These are phyloP conservation scores for Ambastaia sidthimunki DNA, from an alignment of 2,797 vertebrate species.

Conservation along the genomic window DNA sequence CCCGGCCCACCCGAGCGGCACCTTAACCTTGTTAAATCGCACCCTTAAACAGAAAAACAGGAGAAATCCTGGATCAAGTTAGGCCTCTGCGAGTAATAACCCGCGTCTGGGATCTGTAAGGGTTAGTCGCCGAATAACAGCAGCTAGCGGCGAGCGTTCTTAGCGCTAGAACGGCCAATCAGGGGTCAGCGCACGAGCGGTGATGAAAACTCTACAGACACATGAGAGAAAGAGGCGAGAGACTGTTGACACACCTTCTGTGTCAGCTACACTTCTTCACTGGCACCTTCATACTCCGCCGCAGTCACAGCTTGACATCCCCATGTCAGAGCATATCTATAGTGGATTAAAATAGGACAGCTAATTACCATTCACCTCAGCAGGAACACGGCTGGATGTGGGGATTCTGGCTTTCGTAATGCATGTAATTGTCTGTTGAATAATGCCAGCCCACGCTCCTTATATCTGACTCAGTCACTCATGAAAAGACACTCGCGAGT, in stretches of 20 bases:
- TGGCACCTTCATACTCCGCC: conserved; percentile 51
- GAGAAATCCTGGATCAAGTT: conserved; percentile 36
- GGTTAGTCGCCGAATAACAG: conserved; percentile 42
- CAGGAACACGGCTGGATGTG: conserved; percentile 37
- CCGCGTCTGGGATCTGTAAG: conserved; percentile 37
- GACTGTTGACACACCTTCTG: conserved; percentile 40
- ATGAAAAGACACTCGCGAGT: conserved; percentile 48
- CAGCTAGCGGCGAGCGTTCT: conserved; percentile 34
- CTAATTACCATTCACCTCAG: conserved; percentile 62
- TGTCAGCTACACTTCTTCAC: conserved; percentile 53
- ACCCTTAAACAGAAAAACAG: conserved; percentile 47
- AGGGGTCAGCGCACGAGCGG: conserved; percentile 9
- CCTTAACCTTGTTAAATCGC: conserved; percentile 57
- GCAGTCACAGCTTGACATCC: conserved; percentile 47
- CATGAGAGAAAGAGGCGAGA: conserved; percentile 16
- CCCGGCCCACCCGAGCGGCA: conserved; percentile 48
- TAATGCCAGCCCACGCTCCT: conserved; percentile 56
- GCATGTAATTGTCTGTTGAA: conserved; percentile 61
- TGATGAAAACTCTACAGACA: conserved; percentile 1
- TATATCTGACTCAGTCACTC: conserved; percentile 46
- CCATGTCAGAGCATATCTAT: conserved; percentile 49
- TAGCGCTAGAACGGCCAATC: conserved; percentile 14
- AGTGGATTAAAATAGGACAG: conserved; percentile 60
- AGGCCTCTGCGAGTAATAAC: conserved; percentile 41
- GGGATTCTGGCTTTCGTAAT: conserved; percentile 45